These are phyloP conservation scores for Betta splendens DNA, from an alignment of 2,797 vertebrate genomes.

Conservation along the genomic window DNA sequence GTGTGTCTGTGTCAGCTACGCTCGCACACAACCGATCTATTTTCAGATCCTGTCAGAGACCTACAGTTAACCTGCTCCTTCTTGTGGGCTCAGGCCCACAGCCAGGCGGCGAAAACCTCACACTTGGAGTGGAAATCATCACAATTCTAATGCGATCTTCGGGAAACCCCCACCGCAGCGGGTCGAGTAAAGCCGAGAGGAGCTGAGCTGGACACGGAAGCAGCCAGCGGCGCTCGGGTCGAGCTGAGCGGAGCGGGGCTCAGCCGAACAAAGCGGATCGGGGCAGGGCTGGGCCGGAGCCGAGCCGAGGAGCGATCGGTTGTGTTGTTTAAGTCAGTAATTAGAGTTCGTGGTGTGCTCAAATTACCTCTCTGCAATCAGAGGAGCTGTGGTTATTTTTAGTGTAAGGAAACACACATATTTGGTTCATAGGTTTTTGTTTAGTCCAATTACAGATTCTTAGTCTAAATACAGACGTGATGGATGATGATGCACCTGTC, in stretches of 20 bases:
- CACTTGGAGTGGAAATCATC: too few species aligned
- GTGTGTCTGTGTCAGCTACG: conserved; percentile 1
- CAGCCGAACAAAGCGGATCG: conserved; percentile 25
- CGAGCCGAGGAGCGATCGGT: conserved; percentile 35
- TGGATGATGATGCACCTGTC: conserved; percentile 21
- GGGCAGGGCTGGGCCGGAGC: conserved; percentile 38
- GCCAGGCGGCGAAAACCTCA: too few species aligned
- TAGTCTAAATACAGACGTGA: conserved; percentile 3
- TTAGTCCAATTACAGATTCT: conserved; percentile 14
- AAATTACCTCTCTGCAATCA: conserved; percentile 67
- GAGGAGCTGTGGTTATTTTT: conserved; percentile 49
- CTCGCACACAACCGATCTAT: background rate
- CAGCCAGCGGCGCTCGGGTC: conserved; percentile 22
- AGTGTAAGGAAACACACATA: conserved; percentile 38
- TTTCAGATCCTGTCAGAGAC: conserved; percentile 11
- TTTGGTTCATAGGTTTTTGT: conserved; percentile 28
- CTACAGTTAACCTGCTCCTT: background rate
- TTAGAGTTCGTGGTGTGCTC: conserved; percentile 55
- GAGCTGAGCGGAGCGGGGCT: too few species aligned
- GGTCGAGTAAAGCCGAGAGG: conserved; percentile 26
- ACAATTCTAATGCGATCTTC: conserved; percentile 21
- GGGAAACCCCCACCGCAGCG: conserved; percentile 4
- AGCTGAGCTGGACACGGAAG: conserved; percentile 19
- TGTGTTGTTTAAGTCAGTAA: conserved; percentile 63
- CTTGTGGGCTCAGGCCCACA: background rate